Percentiles rank a stretch among this genome's conserved stretches.
phyloP scores from a whole-genome alignment of 2,888 invertebrate species.

The Eurytoma adleriae region DNA sequence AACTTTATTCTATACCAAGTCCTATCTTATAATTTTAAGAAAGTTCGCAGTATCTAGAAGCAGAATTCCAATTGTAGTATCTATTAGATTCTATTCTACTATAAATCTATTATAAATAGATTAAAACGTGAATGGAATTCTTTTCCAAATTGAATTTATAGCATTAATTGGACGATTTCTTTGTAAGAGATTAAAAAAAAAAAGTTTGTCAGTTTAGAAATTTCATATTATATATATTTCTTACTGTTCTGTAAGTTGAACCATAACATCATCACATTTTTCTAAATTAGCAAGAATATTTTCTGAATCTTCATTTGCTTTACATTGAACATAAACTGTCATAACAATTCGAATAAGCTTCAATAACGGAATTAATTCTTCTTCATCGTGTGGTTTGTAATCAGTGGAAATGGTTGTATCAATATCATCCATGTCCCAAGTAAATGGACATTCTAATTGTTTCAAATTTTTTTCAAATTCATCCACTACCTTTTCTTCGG shows the following conservation, averaged over 20 bases:
- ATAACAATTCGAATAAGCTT: conserved; percentile 36
- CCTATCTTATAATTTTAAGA: no score
- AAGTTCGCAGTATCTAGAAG: no score
- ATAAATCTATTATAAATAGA: no score
- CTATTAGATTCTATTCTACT: no score
- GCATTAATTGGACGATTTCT: no score
- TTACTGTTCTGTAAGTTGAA: conserved; percentile 3
- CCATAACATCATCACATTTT: conserved; percentile 13
- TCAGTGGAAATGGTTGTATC: neutral
- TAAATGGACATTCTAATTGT: conserved; percentile 47
- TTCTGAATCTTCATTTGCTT: neutral
- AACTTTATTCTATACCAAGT: no score
- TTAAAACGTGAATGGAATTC: no score
- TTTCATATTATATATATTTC: neutral
- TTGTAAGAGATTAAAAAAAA: no score
- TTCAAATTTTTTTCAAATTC: conserved; percentile 17
- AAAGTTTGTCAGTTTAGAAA: neutral
- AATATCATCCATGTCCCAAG: conserved; percentile 45
- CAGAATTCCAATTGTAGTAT: no score
- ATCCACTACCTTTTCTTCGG: neutral
- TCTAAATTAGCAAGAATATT: conserved; percentile 17
- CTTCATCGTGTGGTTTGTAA: conserved; percentile 49
- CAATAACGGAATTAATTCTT: conserved; percentile 38
- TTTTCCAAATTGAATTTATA: no score
- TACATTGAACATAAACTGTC: conserved; percentile 15